These are phyloP conservation scores for Galago senegalensis DNA, from an alignment of 2,797 vertebrate species.

Conservation along the genomic window DNA sequence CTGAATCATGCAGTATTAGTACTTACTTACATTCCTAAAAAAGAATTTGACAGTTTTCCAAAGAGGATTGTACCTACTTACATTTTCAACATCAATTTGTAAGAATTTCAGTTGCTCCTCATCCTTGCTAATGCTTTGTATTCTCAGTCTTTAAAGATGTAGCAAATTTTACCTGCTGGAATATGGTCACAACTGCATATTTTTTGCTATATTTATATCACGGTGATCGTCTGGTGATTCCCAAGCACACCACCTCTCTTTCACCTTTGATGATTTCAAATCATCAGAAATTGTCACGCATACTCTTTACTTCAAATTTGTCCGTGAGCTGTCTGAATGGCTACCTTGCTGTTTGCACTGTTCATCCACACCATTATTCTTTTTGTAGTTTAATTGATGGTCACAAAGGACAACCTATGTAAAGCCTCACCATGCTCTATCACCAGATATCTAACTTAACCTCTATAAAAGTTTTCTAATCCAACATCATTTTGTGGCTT, in stretches of 20 bases:
- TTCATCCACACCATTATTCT: background rate
- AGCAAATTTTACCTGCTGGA: background rate
- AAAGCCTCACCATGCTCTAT: background rate
- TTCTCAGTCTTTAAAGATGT: background rate
- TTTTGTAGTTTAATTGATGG: background rate
- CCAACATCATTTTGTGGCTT: background rate
- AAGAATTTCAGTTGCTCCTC: background rate
- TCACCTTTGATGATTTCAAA: background rate
- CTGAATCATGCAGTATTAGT: background rate
- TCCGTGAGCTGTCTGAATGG: background rate
- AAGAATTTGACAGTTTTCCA: conserved; percentile 5
- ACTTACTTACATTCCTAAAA: background rate
- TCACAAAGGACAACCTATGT: background rate
- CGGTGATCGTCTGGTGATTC: background rate
- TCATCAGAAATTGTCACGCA: background rate
- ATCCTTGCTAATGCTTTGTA: background rate
- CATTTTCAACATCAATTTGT: background rate
- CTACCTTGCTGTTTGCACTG: background rate
- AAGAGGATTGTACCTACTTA: background rate
- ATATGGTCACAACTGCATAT: background rate
- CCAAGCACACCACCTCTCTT: background rate
- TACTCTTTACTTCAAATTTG: conserved; percentile 22
- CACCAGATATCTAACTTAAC: background rate
- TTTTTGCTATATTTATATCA: background rate
- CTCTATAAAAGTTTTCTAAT: background rate